These are phyloP conservation scores for Aleiodes sp. DNA, from an alignment of 1,140 invertebrate species.

Conservation along the genomic window DNA sequence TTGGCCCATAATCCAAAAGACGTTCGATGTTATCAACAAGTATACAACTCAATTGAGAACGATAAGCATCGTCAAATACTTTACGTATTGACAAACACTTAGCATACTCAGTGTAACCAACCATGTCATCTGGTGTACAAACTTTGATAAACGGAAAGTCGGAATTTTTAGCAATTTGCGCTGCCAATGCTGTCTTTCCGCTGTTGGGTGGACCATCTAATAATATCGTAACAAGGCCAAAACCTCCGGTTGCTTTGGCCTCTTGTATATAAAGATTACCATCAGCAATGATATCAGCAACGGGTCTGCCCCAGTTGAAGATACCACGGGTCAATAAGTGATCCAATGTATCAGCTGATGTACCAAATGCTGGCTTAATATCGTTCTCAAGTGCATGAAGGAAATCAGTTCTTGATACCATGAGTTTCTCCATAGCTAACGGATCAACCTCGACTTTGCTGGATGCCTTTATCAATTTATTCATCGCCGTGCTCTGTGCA, in stretches of 20 bases:
- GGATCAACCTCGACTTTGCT: constrained; percentile 97
- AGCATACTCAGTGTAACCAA: constrained; percentile 94
- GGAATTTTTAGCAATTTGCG: constrained; percentile 93
- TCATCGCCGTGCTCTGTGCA: constrained; percentile 98
- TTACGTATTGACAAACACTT: constrained; percentile 96
- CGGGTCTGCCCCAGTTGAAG: constrained; percentile 92
- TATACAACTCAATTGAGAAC: constrained; percentile 94
- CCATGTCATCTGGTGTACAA: constrained; percentile 97
- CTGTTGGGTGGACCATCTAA: constrained; percentile 93
- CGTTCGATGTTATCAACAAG: constrained; percentile 98
- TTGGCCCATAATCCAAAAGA: constrained; percentile 95
- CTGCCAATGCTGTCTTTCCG: constrained; percentile 97
- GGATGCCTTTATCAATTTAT: constrained; percentile 94
- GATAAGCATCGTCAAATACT: constrained; percentile 99
- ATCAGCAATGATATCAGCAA: constrained; percentile 87
- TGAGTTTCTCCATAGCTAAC: constrained; percentile 94
- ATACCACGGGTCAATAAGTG: constrained; percentile 87
- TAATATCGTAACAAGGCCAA: constrained; percentile 88
- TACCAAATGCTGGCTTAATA: constrained; percentile 97
- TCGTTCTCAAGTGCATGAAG: constrained; percentile 96
- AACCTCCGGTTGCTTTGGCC: constrained; percentile 80
- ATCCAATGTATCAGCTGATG: constrained; percentile 85
- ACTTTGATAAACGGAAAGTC: constrained; percentile 99
- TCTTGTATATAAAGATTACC: constrained; percentile 92
- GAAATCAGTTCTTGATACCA: constrained; percentile 90